phyloP scores from a whole-genome alignment of 2,113 vertebrate species.

The Callopanchax toddi region DNA sequence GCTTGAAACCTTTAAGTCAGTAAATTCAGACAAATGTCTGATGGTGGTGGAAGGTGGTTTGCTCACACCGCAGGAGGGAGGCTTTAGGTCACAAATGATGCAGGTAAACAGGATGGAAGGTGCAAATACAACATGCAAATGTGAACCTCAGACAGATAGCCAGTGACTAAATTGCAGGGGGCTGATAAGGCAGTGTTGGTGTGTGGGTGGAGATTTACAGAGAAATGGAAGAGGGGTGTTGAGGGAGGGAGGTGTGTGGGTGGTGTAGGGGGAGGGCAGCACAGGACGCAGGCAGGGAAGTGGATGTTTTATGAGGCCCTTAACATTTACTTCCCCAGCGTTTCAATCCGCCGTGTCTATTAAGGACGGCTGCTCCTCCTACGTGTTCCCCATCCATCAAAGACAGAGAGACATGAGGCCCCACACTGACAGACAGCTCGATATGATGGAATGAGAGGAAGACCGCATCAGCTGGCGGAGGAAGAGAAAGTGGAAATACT shows the following conservation, averaged over 20 bases:
- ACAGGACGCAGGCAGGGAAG: slow-evolving; percentile 63
- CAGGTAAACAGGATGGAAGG: not conserved
- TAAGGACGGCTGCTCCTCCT: slow-evolving; percentile 78
- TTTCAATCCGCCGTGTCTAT: slow-evolving; percentile 83
- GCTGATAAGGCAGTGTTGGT: slow-evolving; percentile 38
- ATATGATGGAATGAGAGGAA: slow-evolving; percentile 62
- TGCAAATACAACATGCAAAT: slow-evolving; percentile 7
- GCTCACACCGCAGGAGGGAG: not conserved
- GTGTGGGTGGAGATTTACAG: slow-evolving; percentile 50
- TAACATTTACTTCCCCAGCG: slow-evolving; percentile 83
- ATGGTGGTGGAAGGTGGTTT: slow-evolving; percentile 12
- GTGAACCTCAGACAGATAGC: slow-evolving; percentile 24
- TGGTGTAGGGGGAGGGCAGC: slow-evolving; percentile 51
- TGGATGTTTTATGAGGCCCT: slow-evolving; percentile 83
- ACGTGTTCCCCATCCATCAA: slow-evolving; percentile 81
- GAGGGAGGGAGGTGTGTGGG: slow-evolving; percentile 51
- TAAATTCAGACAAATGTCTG: not conserved
- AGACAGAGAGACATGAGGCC: slow-evolving; percentile 53
- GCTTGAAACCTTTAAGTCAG: not conserved
- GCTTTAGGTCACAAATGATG: slow-evolving; percentile 11
- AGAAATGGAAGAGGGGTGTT: slow-evolving; percentile 18
- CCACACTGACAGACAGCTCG: slow-evolving; percentile 69
- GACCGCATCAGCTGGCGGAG: slow-evolving; percentile 19
- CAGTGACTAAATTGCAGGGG: slow-evolving; percentile 25
- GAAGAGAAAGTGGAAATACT: slow-evolving; percentile 36